phyloP scores from a whole-genome alignment of 2,113 vertebrate genomes.

The Toxostoma redivivum region DNA sequence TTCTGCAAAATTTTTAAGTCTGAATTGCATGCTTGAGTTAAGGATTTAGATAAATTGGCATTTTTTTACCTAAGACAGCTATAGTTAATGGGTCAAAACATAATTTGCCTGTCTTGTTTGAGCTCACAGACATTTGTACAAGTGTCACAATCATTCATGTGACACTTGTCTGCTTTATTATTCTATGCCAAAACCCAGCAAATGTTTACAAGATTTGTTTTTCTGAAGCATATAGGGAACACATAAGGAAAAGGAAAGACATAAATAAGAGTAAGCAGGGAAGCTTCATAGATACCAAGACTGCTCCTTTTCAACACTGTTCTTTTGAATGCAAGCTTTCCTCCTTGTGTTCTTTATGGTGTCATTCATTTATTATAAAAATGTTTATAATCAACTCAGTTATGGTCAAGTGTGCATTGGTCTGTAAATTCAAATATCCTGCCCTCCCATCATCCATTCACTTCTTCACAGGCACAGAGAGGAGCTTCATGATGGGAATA shows the following conservation, averaged over 20 bases:
- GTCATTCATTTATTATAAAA: neutral
- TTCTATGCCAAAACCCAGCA: constrained; percentile 13
- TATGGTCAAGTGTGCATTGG: neutral
- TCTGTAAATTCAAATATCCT: neutral
- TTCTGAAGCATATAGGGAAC: neutral
- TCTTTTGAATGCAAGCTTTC: neutral
- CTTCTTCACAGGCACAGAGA: neutral
- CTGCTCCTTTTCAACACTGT: neutral
- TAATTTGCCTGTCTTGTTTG: constrained; percentile 45
- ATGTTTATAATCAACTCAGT: neutral
- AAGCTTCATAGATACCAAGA: neutral
- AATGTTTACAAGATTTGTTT: constrained; percentile 27
- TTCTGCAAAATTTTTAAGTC: neutral
- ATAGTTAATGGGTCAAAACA: constrained; percentile 27
- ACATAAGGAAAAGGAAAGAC: neutral
- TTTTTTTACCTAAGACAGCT: neutral
- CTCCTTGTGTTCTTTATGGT: neutral
- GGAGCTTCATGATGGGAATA: neutral
- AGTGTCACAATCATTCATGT: constrained; percentile 58
- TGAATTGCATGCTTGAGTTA: neutral
- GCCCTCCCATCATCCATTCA: neutral
- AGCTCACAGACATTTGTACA: constrained; percentile 39
- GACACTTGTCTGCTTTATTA: constrained; percentile 56
- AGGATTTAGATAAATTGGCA: neutral
- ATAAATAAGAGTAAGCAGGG: neutral